Evolutionary conservation across 2,113 vertebrate genomes (phyloP), one percentile per base, ranked within the genome.

Genomic region (Tupaia chinensis): DNA sequence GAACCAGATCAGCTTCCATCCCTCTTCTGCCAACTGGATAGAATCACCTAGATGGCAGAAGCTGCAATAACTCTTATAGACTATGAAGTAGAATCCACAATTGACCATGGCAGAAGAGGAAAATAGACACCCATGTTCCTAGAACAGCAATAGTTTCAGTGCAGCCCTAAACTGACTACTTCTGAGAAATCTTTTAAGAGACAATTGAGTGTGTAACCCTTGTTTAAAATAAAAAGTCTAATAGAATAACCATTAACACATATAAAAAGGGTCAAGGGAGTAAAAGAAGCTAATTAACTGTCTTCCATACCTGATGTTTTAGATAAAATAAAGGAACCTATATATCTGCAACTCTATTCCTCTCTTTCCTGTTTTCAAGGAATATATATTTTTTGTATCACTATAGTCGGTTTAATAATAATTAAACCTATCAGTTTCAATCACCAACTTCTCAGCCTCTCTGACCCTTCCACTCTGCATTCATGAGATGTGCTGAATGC

Each of bases 241-340:
- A 94, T 73, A n/a, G 91, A 91, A 86, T 86, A 86, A 86, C 76
- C 91, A 96, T 81, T 90, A 87, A 93, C 27, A 85, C n/a, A 86
- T 58, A 88, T 54, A 61, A 63, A 81, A 89, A 54, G 9, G 44
- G 72, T 83, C 17, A 76, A 34, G 9, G 23, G 27, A 84, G 83
- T 32, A 23, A 76, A 65, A 65, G 22, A 65, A 73, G 66, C 73
- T 77, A 80, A 34, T 76, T 93, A 93, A 90, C 53, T 56, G 9
- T 76, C 61, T 70, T 9, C 29, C 74, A 85, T n/a, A 89, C 14
- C 76, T 89, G 80, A 94, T 61, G 76, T 85, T 89, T 89, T 89
- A 93, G 25, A 95, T 34, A 80, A 34, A 27, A 73, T 85, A 79
- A 11, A 92, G 72, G 66, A 92, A 89, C 29, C 79, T 84, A 94